Evolutionary conservation across 2,113 vertebrate species (phyloP), one percentile per base, ranked within the genome.

Genomic region (Condylura cristata): DNA sequence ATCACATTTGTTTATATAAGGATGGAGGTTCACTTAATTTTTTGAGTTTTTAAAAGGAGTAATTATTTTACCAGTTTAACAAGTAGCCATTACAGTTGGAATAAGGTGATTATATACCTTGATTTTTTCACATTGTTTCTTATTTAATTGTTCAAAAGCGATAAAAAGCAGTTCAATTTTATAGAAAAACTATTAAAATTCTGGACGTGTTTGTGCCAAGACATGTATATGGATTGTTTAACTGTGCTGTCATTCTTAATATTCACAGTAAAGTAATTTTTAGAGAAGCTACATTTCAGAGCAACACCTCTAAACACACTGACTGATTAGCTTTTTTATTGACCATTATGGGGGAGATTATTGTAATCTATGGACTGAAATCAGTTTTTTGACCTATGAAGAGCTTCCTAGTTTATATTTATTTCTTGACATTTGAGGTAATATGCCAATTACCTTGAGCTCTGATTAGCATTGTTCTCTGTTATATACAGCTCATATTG

Each of bases 201-300:
- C 99, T 98, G 98, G 96, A 96, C 98, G 98, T 97, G 99, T 99
- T 98, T 98, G 97, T 98, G 98, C 97, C 97, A 98, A 98, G 98
- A 98, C 99, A 98, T 99, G 99, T 99, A 99, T 99, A 98, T 98
- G 99, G 98, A 98, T 98, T 98, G 98, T 99, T 99, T 99, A 99
- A 98, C 98, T 98, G 97, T 97, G 98, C 99, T 99, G 99, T 99
- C 99, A 99, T 99, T 99, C 99, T 99, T 99, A 99, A 99, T 99
- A 99, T 99, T 99, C 98, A 98, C 98, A 98, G 98, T 98, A 99
- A 98, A 99, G 98, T 99, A 98, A 99, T 98, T 98, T 99, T 98
- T 99, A 98, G 98, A 98, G 98, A 98, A 98, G 98, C 98, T 98
- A 98, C 98, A 98, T 98, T 99, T 99, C 98, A 98, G 97, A 99